These are phyloP conservation scores for Falco novaeseelandiae DNA, from an alignment of 2,797 vertebrate species.

Conservation along the genomic window DNA sequence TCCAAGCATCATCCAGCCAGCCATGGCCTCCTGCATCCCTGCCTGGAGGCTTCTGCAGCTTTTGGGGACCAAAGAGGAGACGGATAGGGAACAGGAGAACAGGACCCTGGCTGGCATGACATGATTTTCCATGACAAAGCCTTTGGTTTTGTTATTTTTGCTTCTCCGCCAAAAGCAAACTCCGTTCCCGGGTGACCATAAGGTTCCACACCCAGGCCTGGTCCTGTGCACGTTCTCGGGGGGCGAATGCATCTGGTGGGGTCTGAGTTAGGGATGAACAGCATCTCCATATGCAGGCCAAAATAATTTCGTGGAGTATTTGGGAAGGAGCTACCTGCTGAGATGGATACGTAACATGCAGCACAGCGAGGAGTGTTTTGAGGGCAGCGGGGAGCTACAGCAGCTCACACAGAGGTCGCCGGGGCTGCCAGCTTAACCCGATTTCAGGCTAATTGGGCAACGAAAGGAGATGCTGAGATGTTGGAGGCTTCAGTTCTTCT, in stretches of 20 bases:
- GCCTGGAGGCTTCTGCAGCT: background rate
- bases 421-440: background rate
- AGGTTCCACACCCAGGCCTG: background rate
- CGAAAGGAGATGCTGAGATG: background rate
- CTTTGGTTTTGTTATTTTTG: background rate
- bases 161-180: accelerated
- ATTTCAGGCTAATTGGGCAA: background rate
- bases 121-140: background rate
- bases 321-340: background rate
- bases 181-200: accelerated
- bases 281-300: accelerated
- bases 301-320: accelerated
- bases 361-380: background rate
- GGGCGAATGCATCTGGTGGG: accelerated
- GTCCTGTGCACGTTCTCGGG: accelerated
- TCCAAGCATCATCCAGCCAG: background rate
- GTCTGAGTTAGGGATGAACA: background rate
- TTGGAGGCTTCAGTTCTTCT: background rate
- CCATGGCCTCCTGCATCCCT: background rate
- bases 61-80: background rate
- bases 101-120: accelerated
- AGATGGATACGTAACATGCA: accelerated
- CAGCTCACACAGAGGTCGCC: background rate
- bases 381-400: background rate
- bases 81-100: background rate